Percentiles rank a stretch among this genome's conserved stretches.
phyloP scores from a whole-genome alignment of 2,797 vertebrate genomes.

The Channa striata region DNA sequence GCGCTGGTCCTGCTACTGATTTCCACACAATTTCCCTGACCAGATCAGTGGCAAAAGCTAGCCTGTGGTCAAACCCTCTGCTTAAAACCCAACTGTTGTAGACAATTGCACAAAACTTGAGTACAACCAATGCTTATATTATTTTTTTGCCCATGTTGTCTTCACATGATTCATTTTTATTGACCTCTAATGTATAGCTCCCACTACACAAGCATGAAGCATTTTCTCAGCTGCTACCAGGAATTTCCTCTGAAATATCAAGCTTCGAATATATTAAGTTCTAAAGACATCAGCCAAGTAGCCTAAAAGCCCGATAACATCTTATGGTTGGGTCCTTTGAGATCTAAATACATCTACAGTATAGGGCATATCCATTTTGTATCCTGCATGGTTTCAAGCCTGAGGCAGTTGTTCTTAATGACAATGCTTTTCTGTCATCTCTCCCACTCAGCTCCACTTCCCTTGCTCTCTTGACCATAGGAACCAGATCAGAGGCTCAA shows the following conservation, averaged over 20 bases:
- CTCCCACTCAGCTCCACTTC: slow-evolving; percentile 53
- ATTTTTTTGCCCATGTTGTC: not conserved
- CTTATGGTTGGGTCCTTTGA: slow-evolving; percentile 45
- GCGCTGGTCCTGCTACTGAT: slow-evolving; percentile 58
- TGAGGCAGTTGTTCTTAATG: slow-evolving; percentile 58
- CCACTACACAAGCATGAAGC: slow-evolving; percentile 41
- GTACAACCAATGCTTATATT: not conserved
- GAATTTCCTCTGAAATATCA: slow-evolving; percentile 52
- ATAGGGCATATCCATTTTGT: slow-evolving; percentile 48
- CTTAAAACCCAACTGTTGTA: not conserved
- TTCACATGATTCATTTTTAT: slow-evolving; percentile 3
- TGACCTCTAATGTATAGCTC: slow-evolving; percentile 18
- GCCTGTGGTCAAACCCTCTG: slow-evolving; percentile 27
- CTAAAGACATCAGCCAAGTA: slow-evolving; percentile 53
- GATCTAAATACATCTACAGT: slow-evolving; percentile 59
- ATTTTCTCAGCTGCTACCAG: slow-evolving; percentile 44
- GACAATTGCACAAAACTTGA: not conserved
- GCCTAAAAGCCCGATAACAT: slow-evolving; percentile 57
- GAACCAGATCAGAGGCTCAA: slow-evolving; percentile 66
- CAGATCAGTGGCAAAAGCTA: slow-evolving; percentile 34
- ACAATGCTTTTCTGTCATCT: slow-evolving; percentile 61
- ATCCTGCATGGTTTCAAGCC: slow-evolving; percentile 49
- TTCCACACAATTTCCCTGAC: slow-evolving; percentile 58
- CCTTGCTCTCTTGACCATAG: slow-evolving; percentile 49
- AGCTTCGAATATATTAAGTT: slow-evolving; percentile 61